Conservation (phyloP, 2,797 vertebrate species). For the Perodicticus potto region DNA sequence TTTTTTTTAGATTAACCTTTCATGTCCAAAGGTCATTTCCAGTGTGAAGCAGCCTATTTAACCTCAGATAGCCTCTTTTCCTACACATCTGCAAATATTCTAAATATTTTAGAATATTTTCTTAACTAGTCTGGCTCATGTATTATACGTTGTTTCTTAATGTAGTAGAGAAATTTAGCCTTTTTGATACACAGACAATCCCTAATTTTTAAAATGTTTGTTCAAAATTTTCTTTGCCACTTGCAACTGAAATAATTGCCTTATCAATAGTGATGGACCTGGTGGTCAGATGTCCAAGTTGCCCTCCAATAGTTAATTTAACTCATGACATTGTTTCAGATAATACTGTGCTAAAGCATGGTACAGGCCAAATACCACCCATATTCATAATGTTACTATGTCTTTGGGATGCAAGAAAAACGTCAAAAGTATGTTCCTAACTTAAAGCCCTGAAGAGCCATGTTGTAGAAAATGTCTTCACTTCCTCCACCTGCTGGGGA, state of each 20-base stretch:
- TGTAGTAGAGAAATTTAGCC: background rate
- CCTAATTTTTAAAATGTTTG: background rate
- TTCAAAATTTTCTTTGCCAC: background rate
- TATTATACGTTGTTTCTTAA: background rate
- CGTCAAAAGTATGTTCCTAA: background rate
- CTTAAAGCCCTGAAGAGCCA: background rate
- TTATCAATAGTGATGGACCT: background rate
- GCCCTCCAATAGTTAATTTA: background rate
- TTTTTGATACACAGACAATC: background rate
- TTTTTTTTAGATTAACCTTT: slow-evolving; percentile 8
- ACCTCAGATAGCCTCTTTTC: background rate
- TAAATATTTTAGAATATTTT: background rate
- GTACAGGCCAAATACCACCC: background rate
- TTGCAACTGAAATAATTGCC: background rate
- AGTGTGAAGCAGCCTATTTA: background rate
- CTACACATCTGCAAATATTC: background rate
- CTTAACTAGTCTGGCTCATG: background rate
- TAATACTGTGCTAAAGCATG: background rate
- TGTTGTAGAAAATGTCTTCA: background rate
- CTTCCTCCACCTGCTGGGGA: background rate
- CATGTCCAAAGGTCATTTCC: background rate
- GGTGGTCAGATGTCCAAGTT: background rate
- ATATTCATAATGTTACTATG: fast-evolving
- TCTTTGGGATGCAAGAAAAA: background rate
- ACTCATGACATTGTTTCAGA: background rate